A percentile compares a stretch with the other conserved stretches of the same genome.
Conservation (phyloP, 2,797 vertebrate genomes). For the Typhlichthys eigenmanni region DNA sequence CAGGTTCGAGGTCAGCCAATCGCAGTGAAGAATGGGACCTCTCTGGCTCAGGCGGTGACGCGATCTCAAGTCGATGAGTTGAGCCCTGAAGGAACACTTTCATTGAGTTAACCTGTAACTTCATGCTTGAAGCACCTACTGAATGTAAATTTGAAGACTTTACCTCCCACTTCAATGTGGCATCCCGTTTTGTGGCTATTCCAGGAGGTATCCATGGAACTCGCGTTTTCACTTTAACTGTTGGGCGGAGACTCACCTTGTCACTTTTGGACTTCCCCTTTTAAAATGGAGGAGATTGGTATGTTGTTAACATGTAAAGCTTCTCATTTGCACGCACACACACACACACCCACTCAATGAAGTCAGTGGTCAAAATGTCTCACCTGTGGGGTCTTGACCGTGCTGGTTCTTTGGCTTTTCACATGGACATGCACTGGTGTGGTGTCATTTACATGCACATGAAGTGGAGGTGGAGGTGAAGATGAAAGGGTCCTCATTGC, state of each 20-base stretch:
- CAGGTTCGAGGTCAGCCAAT: conserved; percentile 85
- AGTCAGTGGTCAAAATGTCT: conserved; percentile 9
- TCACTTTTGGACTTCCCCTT: conserved; percentile 74
- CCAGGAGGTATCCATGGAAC: conserved; percentile 90
- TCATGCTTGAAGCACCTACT: too few species aligned
- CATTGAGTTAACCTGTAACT: conserved; percentile 1
- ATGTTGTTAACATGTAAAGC: background rate
- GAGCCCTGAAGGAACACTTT: conserved; percentile 73
- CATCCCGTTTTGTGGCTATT: conserved; percentile 75
- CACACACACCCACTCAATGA: background rate
- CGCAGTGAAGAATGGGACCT: conserved; percentile 75
- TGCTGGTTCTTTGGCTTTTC: conserved; percentile 80
- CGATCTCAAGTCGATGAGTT: conserved; percentile 79
- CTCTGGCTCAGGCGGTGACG: conserved; percentile 72
- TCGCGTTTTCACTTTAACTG: conserved; percentile 82
- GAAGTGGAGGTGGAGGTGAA: conserved; percentile 88
- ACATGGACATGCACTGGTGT: conserved; percentile 91
- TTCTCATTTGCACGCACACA: background rate
- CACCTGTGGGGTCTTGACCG: conserved; percentile 80
- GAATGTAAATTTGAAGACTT: background rate
- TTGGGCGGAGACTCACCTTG: conserved; percentile 66
- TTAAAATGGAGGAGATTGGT: conserved; percentile 8
- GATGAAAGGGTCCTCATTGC: conserved; percentile 82
- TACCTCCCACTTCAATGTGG: conserved; percentile 89
- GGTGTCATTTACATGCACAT: conserved; percentile 88